Conservation (phyloP, 2,888 invertebrate species). For the Willowsia nigromaculata region DNA sequence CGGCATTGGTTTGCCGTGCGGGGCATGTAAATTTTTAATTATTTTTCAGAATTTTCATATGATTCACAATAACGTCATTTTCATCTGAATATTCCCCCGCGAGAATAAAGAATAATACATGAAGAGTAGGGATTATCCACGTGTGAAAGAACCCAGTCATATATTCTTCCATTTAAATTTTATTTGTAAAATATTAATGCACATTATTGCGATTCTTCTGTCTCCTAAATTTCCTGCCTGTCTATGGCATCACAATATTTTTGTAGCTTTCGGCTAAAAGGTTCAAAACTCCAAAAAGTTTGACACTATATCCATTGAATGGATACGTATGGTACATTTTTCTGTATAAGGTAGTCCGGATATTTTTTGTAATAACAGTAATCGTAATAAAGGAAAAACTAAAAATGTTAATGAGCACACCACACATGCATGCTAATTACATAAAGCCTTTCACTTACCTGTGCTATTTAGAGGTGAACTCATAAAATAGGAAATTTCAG, state of each 20-base stretch:
- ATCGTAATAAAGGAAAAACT: conserved; percentile 15
- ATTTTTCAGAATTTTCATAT: not conserved
- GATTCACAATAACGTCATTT: not conserved
- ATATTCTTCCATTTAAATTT: not conserved
- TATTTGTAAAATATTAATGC: conserved; percentile 12
- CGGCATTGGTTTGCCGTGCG: conserved; percentile 21
- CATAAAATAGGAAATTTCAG: not conserved
- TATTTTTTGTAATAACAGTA: conserved; percentile 26
- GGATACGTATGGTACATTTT: not conserved
- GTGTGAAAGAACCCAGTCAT: not conserved
- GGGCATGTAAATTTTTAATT: conserved; percentile 60
- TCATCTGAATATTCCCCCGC: not conserved
- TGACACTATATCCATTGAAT: too few species aligned
- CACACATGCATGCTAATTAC: conserved; percentile 38
- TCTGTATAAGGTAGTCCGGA: not conserved
- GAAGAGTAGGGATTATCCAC: too few species aligned
- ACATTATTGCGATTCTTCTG: conserved; percentile 3
- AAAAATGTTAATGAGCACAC: conserved; percentile 24
- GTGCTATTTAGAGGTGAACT: not conserved
- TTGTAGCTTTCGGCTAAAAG: not conserved
- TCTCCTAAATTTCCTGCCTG: conserved; percentile 1
- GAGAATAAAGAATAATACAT: not conserved
- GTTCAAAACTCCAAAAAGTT: not conserved
- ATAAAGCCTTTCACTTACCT: not conserved
- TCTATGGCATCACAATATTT: not conserved